Evolutionary conservation across 1,140 invertebrate genomes (phyloP), one percentile per base, ranked within the genome.

Genomic region (Subanguina moxae): DNA sequence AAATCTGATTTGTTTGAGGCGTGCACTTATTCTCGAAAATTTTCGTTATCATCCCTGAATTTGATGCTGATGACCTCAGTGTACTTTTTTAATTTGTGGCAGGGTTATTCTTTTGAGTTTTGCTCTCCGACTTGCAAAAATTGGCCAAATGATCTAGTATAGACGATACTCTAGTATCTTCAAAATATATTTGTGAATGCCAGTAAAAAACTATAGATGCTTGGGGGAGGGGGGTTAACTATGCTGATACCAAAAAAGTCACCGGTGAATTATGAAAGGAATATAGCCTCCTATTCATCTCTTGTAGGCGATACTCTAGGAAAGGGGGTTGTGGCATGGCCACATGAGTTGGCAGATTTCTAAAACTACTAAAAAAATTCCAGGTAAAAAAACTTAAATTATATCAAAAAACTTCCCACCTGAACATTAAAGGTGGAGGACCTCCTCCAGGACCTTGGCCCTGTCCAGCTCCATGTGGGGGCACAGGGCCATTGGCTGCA

Each of bases 211-310:
- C n/a, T n/a, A n/a, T n/a, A n/a, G n/a, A n/a, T n/a, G n/a, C n/a
- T n/a, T n/a, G n/a, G n/a, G n/a, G n/a, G n/a, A n/a, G n/a, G n/a
- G n/a, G n/a, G n/a, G n/a, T n/a, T 8, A 61, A 61, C 5, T 28
- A 5, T 21, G 5, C 28, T 32, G 8, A 7, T 7, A 32, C 27
- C 8, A 61, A 30, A 21, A 61, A 61, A 61, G 5, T 28, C 28
- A 56, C 19, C 11, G 32, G 32, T 11, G 32, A 38, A 11, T 38
- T 38, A 52, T 64, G 57, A 64, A 73, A 73, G 28, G 27, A 28
- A 45, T 70, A 67, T 13, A 73, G 25, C 27, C 71, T 32, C 52
- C 68, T 65, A 62, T 73, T 73, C 71, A 73, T 73, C 48, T 73
- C 71, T 19, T 66, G 56, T 13, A 73, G 19, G 46, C 71, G 59